phyloP scores from a whole-genome alignment of 1,140 invertebrate genomes.

The Phenacoccus solenopsis region DNA sequence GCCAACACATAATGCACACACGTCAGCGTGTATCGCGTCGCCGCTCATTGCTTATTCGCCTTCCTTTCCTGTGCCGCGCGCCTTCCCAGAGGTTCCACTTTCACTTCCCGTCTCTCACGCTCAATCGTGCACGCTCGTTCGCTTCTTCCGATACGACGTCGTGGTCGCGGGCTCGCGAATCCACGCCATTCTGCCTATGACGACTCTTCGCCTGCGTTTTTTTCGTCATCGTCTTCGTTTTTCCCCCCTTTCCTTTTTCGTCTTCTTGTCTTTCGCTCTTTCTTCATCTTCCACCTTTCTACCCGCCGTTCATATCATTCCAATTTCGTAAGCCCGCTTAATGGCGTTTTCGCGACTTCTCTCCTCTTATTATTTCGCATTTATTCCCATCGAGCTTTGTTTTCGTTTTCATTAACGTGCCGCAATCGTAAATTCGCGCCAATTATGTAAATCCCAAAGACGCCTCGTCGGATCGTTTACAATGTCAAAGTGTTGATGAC shows the following conservation, averaged over 20 bases:
- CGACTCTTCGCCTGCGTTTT: neutral
- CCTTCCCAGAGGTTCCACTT: neutral
- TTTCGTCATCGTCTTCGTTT: neutral
- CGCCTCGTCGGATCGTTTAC: too few relatives aligned
- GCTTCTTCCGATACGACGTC: constrained; percentile 1
- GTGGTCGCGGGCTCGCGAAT: neutral
- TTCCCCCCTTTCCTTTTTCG: neutral
- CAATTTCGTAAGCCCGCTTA: neutral
- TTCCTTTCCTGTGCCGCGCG: neutral
- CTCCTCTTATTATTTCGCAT: too few relatives aligned
- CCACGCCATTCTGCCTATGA: neutral
- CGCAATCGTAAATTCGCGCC: neutral
- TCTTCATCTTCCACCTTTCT: too few relatives aligned
- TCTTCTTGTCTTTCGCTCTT: too few relatives aligned
- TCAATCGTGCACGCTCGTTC: neutral
- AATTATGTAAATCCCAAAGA: neutral
- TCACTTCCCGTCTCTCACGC: constrained; percentile 15
- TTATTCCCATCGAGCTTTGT: neutral
- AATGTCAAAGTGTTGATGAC: too few relatives aligned
- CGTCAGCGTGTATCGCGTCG: neutral
- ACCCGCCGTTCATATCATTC: neutral
- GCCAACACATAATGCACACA: constrained; percentile 8
- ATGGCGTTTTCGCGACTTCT: neutral
- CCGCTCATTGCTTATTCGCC: neutral
- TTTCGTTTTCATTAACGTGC: neutral